phyloP scores from a whole-genome alignment of 2,797 vertebrate genomes.

The Otolemur crassicaudatus region DNA sequence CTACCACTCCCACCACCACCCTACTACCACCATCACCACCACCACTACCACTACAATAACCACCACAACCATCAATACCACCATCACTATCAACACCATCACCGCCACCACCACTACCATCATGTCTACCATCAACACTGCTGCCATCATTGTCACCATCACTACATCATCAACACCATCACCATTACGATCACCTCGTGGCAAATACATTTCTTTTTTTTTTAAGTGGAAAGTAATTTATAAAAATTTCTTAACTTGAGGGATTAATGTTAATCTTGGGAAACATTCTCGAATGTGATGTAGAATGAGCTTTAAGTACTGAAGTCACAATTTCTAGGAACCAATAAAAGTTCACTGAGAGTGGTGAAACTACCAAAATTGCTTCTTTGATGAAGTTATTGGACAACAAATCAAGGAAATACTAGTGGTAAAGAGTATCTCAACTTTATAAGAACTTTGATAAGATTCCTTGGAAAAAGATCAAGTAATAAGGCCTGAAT shows the following conservation, averaged over 20 bases:
- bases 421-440: neutral
- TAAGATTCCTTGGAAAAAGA: slow-evolving; percentile 3
- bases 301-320: neutral
- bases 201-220: neutral
- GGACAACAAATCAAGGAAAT: neutral
- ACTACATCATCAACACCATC: neutral
- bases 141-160: neutral
- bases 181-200: neutral
- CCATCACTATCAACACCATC: neutral
- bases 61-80: neutral
- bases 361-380: neutral
- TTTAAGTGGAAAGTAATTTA: slow-evolving; percentile 10
- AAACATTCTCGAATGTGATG: neutral
- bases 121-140: too few relatives aligned
- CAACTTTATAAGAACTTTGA: neutral
- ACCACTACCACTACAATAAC: neutral
- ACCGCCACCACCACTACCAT: neutral
- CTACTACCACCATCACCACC: neutral
- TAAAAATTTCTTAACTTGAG: slow-evolving; percentile 25
- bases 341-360: neutral
- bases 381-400: slow-evolving; percentile 22
- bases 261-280: slow-evolving; percentile 23
- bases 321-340: neutral
- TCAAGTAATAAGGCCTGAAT: neutral
- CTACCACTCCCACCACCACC: neutral